Evolutionary conservation across 2,888 invertebrate species (phyloP).

Genomic region (Hirudinaria manillensis): DNA sequence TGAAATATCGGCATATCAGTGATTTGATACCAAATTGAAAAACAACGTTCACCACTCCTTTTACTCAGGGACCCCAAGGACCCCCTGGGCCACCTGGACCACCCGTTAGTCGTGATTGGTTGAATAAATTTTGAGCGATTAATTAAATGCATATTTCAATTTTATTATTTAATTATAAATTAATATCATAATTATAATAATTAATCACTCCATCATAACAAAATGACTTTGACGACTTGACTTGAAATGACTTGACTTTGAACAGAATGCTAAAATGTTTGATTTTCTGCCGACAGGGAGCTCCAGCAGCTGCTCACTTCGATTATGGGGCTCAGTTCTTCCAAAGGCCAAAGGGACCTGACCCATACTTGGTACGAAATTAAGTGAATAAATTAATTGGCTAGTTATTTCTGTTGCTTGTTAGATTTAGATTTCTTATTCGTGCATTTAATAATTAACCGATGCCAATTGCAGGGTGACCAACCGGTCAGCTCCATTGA

Average conservation of each 20-base stretch:
- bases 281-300: neutral
- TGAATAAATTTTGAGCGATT: too few relatives aligned
- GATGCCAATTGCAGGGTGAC: too few relatives aligned
- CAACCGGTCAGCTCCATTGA: too few relatives aligned
- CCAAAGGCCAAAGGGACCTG: conserved; percentile 28
- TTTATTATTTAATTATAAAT: too few relatives aligned
- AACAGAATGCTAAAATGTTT: neutral
- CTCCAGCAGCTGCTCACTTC: conserved; percentile 5
- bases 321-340: conserved; percentile 17
- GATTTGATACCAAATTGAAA: neutral
- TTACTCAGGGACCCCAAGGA: conserved; percentile 49
- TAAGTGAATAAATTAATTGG: too few relatives aligned
- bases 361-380: conserved; percentile 20
- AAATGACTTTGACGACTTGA: neutral
- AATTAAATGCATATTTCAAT: too few relatives aligned
- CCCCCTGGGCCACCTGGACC: conserved; percentile 57
- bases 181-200: neutral
- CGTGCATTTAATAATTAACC: too few relatives aligned
- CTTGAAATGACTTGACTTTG: neutral
- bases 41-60: neutral
- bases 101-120: conserved; percentile 31
- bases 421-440: too few relatives aligned
- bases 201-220: neutral
- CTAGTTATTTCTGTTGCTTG: too few relatives aligned
- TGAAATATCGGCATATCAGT: neutral